Base-by-base conservation (phyloP, 2,888 invertebrate genomes). In the Chrysotoxum bicinctum region DNA sequence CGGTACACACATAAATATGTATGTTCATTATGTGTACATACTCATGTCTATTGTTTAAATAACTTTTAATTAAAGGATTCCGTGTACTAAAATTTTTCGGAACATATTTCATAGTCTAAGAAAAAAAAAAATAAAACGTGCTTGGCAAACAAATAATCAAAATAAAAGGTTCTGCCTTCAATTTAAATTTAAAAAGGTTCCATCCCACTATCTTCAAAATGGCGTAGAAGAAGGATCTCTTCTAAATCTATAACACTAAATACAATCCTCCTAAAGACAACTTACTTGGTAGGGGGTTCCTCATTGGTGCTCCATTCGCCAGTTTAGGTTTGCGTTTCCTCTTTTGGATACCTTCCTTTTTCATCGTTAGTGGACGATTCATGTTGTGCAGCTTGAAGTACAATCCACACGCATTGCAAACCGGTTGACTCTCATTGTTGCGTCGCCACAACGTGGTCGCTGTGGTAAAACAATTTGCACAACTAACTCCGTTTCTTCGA, bases 321-420 rank as follows among this genome's bases (percentile, higher is more conserved):
- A 90, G 91, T 92, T 97, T 97, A 54, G 97, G 97, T 91, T 99
- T 98, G 85, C 99, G 94, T 92, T 99, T 99, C 87, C 99, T 94
- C 69, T 98, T 98, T 93, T 99, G 99, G 90, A 99, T 99, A 58
- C 98, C 98, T 88, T 99, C 99, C 93, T 99, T 99, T 93, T 98
- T 99, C 99, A 99, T 99, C 89, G 98, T 97, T 88, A 97, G 93
- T 70, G 99, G 99, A 88, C 99, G 95, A 92, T 97, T 96, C 82
- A 98, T 89, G 80, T 91, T 91, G 87, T 92, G 92, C 68, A 92
- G 86, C 86, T 92, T 92, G 66, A 62, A 92, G 83, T 92, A 92
- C 16, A 92, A 88, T 2, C 92, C 94, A 91, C 98, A 98, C 60
- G 97, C 96, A 92, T 97, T 97, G 93, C 98, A 98, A 87, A 97